phyloP scores from a whole-genome alignment of 2,888 invertebrate genomes.

The Flabesymbios commensalis region DNA sequence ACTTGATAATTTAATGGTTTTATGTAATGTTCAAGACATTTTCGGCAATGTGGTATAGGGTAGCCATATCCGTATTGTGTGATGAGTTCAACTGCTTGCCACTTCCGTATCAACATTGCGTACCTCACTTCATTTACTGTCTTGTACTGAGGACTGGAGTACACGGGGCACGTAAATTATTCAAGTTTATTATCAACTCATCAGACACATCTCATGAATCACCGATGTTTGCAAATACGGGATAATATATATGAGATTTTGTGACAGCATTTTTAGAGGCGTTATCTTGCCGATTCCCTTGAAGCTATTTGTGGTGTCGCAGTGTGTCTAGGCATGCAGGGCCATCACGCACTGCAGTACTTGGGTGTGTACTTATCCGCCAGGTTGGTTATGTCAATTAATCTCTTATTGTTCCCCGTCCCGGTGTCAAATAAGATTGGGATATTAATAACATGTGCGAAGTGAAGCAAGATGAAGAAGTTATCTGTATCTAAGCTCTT shows the following conservation, averaged over 20 bases:
- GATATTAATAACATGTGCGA: slow-evolving; percentile 6
- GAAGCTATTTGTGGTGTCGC: slow-evolving; percentile 23
- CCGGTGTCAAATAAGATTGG: slow-evolving; percentile 22
- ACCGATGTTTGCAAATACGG: not conserved
- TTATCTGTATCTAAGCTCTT: slow-evolving; percentile 27
- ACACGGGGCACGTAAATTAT: slow-evolving; percentile 18
- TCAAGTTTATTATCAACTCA: slow-evolving; percentile 12
- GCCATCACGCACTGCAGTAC: slow-evolving; percentile 14
- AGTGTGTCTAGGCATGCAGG: slow-evolving; percentile 22
- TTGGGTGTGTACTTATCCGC: slow-evolving; percentile 2
- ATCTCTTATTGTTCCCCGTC: slow-evolving; percentile 9
- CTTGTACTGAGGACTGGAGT: slow-evolving; percentile 2
- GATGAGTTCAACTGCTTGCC: not conserved
- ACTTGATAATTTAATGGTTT: slow-evolving; percentile 11
- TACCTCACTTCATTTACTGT: slow-evolving; percentile 5
- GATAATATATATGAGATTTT: not conserved
- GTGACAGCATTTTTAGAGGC: slow-evolving; percentile 8
- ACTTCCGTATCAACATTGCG: not conserved
- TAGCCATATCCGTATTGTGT: slow-evolving; percentile 15
- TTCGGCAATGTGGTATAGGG: slow-evolving; percentile 3
- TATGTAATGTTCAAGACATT: slow-evolving; percentile 11
- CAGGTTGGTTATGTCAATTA: slow-evolving; percentile 16
- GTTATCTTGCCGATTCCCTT: slow-evolving; percentile 17
- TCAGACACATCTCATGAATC: slow-evolving; percentile 10
- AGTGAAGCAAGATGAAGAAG: slow-evolving; percentile 22